Evolutionary conservation across 2,797 vertebrate species (phyloP), one percentile per base, ranked within the genome.

Genomic region (Spea hammondii): DNA sequence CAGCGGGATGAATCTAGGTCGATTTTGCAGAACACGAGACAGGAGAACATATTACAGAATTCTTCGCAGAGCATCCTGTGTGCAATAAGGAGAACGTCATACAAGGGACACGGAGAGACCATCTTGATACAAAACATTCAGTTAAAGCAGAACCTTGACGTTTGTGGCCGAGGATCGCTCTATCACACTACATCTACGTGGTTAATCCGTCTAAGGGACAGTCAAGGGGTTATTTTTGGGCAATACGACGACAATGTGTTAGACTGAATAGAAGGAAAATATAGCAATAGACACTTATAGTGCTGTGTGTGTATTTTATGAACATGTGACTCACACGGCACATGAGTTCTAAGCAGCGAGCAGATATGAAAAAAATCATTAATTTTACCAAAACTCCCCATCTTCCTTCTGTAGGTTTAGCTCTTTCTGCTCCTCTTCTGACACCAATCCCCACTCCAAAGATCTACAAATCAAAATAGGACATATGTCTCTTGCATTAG

Each of bases 361-460:
- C 17, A 17, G 17, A 17, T 17, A 1, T 17, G 60, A 64, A 17
- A 8, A 64, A 5, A 17, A 4, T 0, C 64, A 12, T 47, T 45
- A 59, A 59, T 32, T 5, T 73, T 79, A 79, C 93, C 93, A 94
- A 86, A 94, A 94, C 78, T 94, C 93, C 83, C 93, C 93, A 76
- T 94, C 93, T 69, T 94, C 92, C 71, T 48, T 84, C 13, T 78
- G 83, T 80, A 94, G 84, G 6, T 90, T 70, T 11, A 94, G 83
- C 71, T 87, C 86, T 17, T 88, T 79, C 73, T 89, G 92, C 72
- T 93, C 92, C 5, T 82, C 75, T 12, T 76, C 83, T 72, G 89
- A 88, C 74, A 93, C 84, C 0, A 74, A 74, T 8, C 86, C 83
- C 93, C 93, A 94, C 80, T 92, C 88, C 74, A 89, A 88, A 77